phyloP scores from a whole-genome alignment of 2,113 vertebrate species.

The Poecile atricapillus region DNA sequence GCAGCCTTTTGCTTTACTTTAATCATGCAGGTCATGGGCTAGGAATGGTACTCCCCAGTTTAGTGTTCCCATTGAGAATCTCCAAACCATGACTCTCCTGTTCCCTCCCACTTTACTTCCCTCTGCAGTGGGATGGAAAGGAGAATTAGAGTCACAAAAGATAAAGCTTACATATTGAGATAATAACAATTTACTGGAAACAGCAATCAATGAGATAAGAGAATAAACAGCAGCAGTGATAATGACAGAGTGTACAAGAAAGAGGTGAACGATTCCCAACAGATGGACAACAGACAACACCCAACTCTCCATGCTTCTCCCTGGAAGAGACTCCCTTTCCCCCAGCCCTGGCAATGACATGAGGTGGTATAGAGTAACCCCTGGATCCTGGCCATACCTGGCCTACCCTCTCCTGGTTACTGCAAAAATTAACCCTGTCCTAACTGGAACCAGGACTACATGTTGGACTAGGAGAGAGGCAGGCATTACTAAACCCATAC shows the following conservation, averaged over 20 bases:
- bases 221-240: not conserved
- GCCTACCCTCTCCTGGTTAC: not conserved
- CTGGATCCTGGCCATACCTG: not conserved
- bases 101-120: not conserved
- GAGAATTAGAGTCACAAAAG: not conserved
- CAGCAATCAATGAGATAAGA: not conserved
- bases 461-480: not conserved
- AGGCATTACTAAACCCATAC: not conserved
- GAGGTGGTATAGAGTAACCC: not conserved
- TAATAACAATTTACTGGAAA: not conserved
- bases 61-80: not conserved
- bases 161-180: not conserved
- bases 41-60: not conserved
- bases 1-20: not conserved
- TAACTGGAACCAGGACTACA: not conserved
- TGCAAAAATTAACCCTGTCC: not conserved
- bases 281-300: not conserved
- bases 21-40: not conserved
- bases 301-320: not conserved
- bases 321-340: not conserved
- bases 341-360: not conserved
- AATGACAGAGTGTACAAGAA: not conserved
- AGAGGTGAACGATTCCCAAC: not conserved
- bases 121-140: not conserved
- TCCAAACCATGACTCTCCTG: not conserved